Conservation (phyloP, 2,888 invertebrate species). For the Eugnorisma glareosa region DNA sequence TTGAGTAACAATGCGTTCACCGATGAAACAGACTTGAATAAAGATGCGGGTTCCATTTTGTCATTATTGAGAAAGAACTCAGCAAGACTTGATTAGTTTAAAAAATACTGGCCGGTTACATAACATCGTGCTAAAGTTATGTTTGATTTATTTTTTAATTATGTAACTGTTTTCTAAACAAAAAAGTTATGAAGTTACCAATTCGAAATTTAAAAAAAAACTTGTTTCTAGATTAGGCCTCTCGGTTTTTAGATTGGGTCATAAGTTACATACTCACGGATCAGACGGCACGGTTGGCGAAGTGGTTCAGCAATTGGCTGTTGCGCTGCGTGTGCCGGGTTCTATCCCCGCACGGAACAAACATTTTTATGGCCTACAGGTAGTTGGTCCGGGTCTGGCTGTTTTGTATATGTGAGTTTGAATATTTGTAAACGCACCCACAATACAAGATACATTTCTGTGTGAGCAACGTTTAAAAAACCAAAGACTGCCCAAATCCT, state of each 20-base stretch:
- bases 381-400: not conserved
- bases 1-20: conserved; percentile 12
- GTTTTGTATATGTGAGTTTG: not conserved
- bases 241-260: no score
- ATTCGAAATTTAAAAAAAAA: not conserved
- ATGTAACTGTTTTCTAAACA: not conserved
- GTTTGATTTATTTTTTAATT: not conserved
- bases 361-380: not conserved
- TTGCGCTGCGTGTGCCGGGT: not conserved
- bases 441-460: not conserved
- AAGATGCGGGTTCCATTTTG: conserved; percentile 7
- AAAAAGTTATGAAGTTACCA: not conserved
- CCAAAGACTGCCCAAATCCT: no score
- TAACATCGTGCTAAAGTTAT: not conserved
- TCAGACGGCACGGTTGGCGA: no score
- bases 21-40: conserved; percentile 5
- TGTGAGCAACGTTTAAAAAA: no score
- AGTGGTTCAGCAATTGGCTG: no score
- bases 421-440: not conserved
- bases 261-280: no score
- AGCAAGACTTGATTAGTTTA: not conserved
- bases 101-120: not conserved
- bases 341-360: not conserved
- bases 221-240: not conserved
- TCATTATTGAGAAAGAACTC: conserved; percentile 2